A percentile compares a stretch with the other conserved stretches of the same genome.
Evolutionary conservation across 2,888 invertebrate species (phyloP).

Genomic region (Lydus trimaculatus): DNA sequence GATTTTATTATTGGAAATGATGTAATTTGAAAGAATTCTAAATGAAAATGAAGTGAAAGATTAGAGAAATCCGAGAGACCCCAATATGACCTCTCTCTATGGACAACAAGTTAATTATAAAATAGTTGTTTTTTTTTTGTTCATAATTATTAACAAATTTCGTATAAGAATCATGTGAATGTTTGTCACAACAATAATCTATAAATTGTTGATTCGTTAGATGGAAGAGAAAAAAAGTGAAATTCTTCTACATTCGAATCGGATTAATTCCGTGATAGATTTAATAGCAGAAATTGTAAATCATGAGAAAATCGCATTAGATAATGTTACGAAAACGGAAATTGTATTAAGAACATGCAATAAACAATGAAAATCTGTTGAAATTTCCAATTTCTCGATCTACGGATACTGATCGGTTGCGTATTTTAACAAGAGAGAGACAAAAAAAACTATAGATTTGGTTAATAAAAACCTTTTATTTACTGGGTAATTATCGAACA

Average conservation of each 20-base stretch:
- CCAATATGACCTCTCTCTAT: not conserved
- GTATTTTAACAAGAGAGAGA: too few species aligned
- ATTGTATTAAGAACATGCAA: not conserved
- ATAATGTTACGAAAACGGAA: constrained; percentile 6
- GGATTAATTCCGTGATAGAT: not conserved
- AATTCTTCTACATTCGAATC: not conserved
- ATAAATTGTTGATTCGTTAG: not conserved
- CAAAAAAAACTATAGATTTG: not conserved
- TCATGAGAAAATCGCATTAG: constrained; percentile 3
- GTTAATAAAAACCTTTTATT: not conserved
- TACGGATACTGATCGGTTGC: not conserved
- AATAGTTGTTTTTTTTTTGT: too few species aligned
- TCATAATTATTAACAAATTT: not conserved
- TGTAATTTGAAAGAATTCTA: not conserved
- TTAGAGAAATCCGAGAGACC: not conserved
- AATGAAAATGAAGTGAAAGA: constrained; percentile 7
- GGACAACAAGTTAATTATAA: not conserved
- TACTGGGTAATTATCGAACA: not conserved
- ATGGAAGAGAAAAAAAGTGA: not conserved
- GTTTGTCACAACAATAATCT: not conserved
- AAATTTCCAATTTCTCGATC: not conserved
- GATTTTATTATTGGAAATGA: not conserved
- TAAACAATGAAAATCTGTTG: not conserved
- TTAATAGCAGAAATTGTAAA: not conserved
- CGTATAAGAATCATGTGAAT: not conserved